phyloP scores from a whole-genome alignment of 1,140 invertebrate genomes.

The Trigoniulus corallinus region DNA sequence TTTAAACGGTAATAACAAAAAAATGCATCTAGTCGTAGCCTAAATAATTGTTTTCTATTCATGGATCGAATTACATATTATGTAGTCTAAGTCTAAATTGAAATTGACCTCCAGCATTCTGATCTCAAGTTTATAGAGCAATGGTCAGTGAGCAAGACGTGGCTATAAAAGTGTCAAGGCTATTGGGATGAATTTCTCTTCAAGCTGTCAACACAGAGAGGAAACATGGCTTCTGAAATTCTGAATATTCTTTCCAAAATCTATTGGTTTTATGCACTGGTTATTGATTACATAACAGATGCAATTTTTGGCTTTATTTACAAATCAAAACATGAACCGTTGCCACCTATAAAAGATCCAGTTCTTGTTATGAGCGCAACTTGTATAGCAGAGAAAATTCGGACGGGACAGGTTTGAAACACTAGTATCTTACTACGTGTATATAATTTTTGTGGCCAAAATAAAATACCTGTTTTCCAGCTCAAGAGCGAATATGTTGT shows the following conservation, averaged over 20 bases:
- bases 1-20: no score
- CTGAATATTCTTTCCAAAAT: background rate
- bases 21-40: no score
- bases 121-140: no score
- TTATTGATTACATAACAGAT: background rate
- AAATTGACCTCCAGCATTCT: no score
- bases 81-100: no score
- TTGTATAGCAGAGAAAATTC: constrained; percentile 10
- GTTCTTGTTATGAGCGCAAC: constrained; percentile 8
- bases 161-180: no score
- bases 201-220: no score
- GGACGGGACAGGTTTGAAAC: constrained; percentile 8
- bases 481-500: constrained; percentile 56
- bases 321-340: constrained; percentile 1
- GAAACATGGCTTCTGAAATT: background rate
- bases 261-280: background rate
- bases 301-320: constrained; percentile 8
- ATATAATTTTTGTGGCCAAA: constrained; percentile 4
- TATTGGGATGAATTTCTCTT: no score
- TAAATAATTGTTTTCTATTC: no score
- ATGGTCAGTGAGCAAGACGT: no score
- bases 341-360: constrained; percentile 9
- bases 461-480: constrained; percentile 30
- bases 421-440: constrained; percentile 8
- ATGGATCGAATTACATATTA: no score